Percentiles rank a stretch among this genome's conserved stretches.
Conservation (phyloP, 2,797 vertebrate genomes). For the Pangasius sanitwongsei region DNA sequence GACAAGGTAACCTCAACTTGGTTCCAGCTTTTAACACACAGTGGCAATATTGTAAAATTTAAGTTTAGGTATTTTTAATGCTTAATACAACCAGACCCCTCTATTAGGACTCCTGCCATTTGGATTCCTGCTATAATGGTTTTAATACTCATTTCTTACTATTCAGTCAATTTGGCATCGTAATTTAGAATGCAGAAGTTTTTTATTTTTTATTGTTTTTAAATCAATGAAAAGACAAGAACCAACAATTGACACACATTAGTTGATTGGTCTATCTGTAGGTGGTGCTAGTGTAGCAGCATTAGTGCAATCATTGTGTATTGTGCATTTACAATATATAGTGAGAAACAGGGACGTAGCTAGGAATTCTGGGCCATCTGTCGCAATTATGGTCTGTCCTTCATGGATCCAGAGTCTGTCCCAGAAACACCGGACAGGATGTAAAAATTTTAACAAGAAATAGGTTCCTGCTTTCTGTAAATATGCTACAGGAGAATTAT, state of each 20-base stretch:
- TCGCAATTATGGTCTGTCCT: background rate
- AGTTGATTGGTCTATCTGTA: background rate
- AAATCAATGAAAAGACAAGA: background rate
- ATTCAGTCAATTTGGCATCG: background rate
- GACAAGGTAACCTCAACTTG: conserved; percentile 75
- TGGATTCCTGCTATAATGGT: background rate
- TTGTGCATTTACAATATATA: background rate
- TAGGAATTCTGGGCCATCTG: background rate
- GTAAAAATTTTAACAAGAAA: background rate
- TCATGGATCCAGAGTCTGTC: background rate
- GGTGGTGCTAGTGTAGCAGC: background rate
- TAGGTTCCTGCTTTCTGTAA: background rate
- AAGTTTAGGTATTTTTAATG: background rate
- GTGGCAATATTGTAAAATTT: too few species aligned
- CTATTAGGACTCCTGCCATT: background rate
- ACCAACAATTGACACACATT: background rate
- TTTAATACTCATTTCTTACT: background rate
- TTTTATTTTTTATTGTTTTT: background rate
- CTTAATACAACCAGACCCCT: background rate
- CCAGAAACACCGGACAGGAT: background rate
- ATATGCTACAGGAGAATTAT: background rate
- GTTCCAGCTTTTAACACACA: background rate
- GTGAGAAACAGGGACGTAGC: background rate
- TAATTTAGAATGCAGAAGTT: background rate
- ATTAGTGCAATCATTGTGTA: background rate